Conservation (phyloP, 2,888 invertebrate genomes). For the Lagria hirta region DNA sequence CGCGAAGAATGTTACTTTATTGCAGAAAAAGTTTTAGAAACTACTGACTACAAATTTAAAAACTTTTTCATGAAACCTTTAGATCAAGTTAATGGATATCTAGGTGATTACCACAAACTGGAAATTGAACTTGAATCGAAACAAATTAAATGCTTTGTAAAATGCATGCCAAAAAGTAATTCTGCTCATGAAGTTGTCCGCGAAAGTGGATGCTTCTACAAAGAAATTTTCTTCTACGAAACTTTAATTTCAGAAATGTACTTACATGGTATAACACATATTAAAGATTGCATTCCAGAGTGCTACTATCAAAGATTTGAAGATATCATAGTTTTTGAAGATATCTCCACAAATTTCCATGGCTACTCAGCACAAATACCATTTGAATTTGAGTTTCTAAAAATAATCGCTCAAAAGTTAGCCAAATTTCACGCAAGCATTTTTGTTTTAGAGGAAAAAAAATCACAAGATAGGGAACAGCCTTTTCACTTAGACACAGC, state of each 20-base stretch:
- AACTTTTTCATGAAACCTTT: constrained; percentile 27
- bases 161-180: constrained; percentile 33
- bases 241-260: constrained; percentile 47
- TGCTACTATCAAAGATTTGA: constrained; percentile 46
- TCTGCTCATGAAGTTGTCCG: constrained; percentile 28
- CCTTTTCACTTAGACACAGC: constrained; percentile 37
- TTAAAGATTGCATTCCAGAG: constrained; percentile 41
- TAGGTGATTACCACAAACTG: constrained; percentile 40
- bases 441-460: constrained; percentile 43
- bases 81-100: constrained; percentile 36
- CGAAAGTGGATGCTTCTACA: constrained; percentile 31
- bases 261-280: constrained; percentile 33
- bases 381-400: constrained; percentile 33
- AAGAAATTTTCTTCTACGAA: constrained; percentile 50
- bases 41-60: constrained; percentile 30
- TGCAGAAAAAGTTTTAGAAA: constrained; percentile 30
- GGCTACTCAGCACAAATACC: constrained; percentile 18
- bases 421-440: constrained; percentile 44
- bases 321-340: constrained; percentile 50
- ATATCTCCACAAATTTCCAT: constrained; percentile 38
- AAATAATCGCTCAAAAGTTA: constrained; percentile 32
- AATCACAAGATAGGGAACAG: constrained; percentile 29
- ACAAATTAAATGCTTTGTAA: constrained; percentile 36
- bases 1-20: constrained; percentile 38
- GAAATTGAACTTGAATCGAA: constrained; percentile 27